Evolutionary conservation across 53 echinoderm and acorn worm genomes (phyloP).

Genomic region (Holothuria scabra): DNA sequence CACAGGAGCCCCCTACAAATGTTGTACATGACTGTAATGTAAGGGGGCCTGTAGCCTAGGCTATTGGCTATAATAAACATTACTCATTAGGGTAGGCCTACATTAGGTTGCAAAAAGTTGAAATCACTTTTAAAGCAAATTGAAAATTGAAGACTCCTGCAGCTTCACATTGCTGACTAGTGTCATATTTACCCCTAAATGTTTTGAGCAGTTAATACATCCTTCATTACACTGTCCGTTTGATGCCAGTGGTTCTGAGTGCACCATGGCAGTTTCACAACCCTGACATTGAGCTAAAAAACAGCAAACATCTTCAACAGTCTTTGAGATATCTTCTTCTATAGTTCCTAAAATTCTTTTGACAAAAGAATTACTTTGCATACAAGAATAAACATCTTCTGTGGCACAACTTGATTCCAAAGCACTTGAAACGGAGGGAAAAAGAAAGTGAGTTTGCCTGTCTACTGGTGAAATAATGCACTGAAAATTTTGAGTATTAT

Average conservation of each 20-base stretch:
- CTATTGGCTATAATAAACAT: no score
- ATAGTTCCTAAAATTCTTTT: not conserved
- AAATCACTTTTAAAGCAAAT: no score
- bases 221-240: not conserved
- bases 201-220: not conserved
- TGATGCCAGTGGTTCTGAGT: not conserved
- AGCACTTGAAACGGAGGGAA: not conserved
- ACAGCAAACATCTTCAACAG: conserved; percentile 17
- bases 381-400: not conserved
- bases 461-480: not conserved
- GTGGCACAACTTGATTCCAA: not conserved
- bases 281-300: not conserved
- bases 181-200: not conserved
- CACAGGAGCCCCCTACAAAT: no score
- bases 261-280: no score
- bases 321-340: not conserved
- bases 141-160: no score
- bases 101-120: no score
- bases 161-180: no score
- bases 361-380: not conserved
- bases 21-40: no score
- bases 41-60: no score
- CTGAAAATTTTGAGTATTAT: not conserved
- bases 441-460: not conserved
- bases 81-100: no score